phyloP scores from a whole-genome alignment of 2,113 vertebrate species.

The Phylloscopus trochiloides region DNA sequence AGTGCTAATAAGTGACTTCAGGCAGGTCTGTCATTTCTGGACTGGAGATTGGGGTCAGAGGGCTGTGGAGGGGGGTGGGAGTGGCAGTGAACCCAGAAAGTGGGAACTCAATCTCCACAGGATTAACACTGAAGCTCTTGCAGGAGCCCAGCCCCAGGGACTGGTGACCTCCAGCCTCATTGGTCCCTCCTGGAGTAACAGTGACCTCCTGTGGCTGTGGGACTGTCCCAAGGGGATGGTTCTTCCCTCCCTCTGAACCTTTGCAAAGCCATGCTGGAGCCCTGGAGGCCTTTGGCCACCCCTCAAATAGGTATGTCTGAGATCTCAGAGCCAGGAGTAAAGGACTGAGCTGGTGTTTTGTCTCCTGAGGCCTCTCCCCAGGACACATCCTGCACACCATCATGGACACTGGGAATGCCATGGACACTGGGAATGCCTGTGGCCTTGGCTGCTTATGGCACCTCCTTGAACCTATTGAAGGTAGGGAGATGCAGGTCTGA shows the following conservation, averaged over 20 bases:
- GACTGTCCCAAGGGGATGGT: neutral
- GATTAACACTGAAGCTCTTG: neutral
- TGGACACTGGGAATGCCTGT: accelerated
- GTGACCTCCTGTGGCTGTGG: conserved; percentile 67
- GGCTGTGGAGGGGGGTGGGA: accelerated
- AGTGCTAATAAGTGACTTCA: neutral
- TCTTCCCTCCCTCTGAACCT: neutral
- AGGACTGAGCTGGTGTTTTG: neutral
- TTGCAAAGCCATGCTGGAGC: accelerated
- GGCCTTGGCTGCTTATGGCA: accelerated
- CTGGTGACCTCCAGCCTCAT: neutral
- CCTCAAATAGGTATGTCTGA: accelerated
- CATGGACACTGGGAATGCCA: neutral
- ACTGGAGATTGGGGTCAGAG: neutral
- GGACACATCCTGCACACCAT: neutral
- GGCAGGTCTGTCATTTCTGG: neutral
- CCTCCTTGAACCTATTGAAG: neutral
- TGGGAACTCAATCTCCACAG: neutral
- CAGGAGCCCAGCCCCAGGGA: neutral
- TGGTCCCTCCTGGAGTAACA: conserved; percentile 52
- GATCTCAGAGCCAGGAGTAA: neutral
- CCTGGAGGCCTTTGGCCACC: neutral
- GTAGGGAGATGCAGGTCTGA: neutral
- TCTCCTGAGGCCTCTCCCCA: neutral
- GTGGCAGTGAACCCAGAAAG: neutral